Base-by-base conservation (phyloP, 2,888 invertebrate genomes). In the Ophion ventricosus region DNA sequence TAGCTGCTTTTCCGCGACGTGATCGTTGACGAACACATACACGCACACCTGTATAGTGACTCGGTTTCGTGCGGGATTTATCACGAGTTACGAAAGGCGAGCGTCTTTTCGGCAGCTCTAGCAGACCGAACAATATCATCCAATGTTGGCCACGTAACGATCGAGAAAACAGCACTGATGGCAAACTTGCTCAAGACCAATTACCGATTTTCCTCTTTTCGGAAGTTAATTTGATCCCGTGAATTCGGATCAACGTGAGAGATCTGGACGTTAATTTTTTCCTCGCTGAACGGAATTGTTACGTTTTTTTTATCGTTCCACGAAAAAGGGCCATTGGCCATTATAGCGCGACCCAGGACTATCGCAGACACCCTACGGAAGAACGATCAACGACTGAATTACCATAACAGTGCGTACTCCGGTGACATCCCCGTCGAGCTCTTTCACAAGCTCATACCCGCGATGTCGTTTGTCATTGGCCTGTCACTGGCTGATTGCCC, bases 1-100 rank as follows among this genome's bases (percentile, higher is more conserved):
- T 78, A 74, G 84, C 67, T 54, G 64, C 74, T 85, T 84, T 82
- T 80, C 72, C 79, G 49, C 63, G 63, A 40, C 80, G 77, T 80
- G 63, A 63, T 70, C 70, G 56, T 80, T 66, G 23, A 67, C 63
- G 17, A 57, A 35, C 35, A 35, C 35, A 35, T 8, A 35, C 7
- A 35, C 7, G 8, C 35, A 35, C 35, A 8, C 35, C 35, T 35
- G 7, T 26, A 14, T 23, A 14, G 20, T 49, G 63, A 26, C 35
- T 49, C 49, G n/a, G n/a, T n/a, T n/a, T n/a, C 63, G 54, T 23
- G 11, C n/a, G 17, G 54, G 8, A 63, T 26, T 63, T 63, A 26
- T 40, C 63, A 59, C 43, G 61, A 43, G 43, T 29, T 1, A 40
- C 11, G 23, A 23, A 23, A 23, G 57, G 59, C 23, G 72, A 57